These are phyloP conservation scores for Siniperca knerii DNA, from an alignment of 2,113 vertebrate genomes.

Conservation along the genomic window DNA sequence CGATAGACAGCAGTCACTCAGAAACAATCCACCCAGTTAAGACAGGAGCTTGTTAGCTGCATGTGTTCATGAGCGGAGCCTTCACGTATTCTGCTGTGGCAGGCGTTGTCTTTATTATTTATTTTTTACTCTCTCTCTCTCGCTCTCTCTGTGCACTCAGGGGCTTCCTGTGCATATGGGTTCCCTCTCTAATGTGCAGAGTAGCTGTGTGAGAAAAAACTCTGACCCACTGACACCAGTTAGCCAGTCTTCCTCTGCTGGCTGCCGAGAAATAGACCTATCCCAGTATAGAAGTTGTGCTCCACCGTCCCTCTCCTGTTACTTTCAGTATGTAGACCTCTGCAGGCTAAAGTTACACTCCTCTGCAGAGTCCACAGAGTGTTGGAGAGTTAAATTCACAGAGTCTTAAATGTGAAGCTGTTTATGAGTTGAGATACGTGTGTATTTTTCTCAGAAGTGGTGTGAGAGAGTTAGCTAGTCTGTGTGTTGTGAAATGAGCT, in stretches of 20 bases:
- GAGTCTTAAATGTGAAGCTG: slow-evolving; percentile 13
- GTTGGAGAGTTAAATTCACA: slow-evolving; percentile 4
- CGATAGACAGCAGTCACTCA: slow-evolving; percentile 16
- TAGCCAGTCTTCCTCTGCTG: slow-evolving; percentile 59
- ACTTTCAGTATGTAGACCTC: slow-evolving; percentile 44
- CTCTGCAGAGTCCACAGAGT: slow-evolving; percentile 20
- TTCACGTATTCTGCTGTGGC: slow-evolving; percentile 4
- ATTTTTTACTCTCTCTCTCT: slow-evolving; percentile 9
- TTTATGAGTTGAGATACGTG: slow-evolving; percentile 6
- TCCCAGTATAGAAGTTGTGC: slow-evolving; percentile 49
- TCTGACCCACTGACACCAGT: slow-evolving; percentile 63
- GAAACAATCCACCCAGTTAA: slow-evolving; percentile 26
- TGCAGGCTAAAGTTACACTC: slow-evolving; percentile 60
- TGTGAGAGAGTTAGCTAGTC: neutral
- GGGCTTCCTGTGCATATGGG: slow-evolving; percentile 66
- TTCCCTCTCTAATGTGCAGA: slow-evolving; percentile 45
- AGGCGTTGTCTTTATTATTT: slow-evolving; percentile 47
- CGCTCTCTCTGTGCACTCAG: slow-evolving; percentile 25
- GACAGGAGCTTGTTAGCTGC: slow-evolving; percentile 12
- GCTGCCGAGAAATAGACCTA: slow-evolving; percentile 31
- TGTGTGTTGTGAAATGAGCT: slow-evolving; percentile 48
- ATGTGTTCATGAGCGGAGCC: slow-evolving; percentile 21
- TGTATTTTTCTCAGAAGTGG: slow-evolving; percentile 12
- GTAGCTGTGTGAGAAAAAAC: slow-evolving; percentile 52
- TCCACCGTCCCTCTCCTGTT: slow-evolving; percentile 42